phyloP scores from a whole-genome alignment of 2,113 vertebrate species.

The Aptenodytes patagonicus region DNA sequence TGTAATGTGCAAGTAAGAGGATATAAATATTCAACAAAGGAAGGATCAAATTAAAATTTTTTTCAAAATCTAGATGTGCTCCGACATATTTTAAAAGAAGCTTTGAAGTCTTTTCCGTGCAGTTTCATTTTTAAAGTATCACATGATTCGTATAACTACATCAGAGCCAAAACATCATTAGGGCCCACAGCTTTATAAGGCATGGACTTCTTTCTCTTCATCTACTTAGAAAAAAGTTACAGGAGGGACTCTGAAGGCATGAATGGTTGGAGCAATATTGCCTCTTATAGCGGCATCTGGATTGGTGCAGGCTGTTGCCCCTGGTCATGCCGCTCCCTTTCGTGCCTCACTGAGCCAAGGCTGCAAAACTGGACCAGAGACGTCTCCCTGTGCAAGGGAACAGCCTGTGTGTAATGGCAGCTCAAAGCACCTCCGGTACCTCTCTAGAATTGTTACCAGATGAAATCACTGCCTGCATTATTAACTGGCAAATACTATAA shows the following conservation, averaged over 20 bases:
- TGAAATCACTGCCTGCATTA: background rate
- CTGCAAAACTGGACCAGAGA: background rate
- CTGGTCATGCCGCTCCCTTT: fast-evolving
- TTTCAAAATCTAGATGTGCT: background rate
- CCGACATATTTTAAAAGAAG: background rate
- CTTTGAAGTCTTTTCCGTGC: background rate
- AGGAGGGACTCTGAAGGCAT: background rate
- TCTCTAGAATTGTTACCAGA: fast-evolving
- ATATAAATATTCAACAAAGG: constrained; percentile 36
- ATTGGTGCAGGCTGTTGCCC: background rate
- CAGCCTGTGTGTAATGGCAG: fast-evolving
- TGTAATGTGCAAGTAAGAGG: background rate
- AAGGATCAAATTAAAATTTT: background rate
- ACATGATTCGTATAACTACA: background rate
- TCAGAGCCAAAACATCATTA: background rate
- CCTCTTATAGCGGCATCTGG: background rate
- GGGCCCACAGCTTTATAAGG: background rate
- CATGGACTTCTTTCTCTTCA: background rate
- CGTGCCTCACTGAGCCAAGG: fast-evolving
- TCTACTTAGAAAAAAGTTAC: background rate
- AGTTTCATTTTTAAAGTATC: background rate
- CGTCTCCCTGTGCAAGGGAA: background rate
- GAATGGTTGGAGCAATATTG: background rate
- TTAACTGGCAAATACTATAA: background rate
- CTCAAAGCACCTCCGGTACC: background rate